Evolutionary conservation across 37 sponge, comb jelly and placozoan species (phyloP), one percentile per base, ranked within the genome.

Genomic region (Chondrosia reniformis): DNA sequence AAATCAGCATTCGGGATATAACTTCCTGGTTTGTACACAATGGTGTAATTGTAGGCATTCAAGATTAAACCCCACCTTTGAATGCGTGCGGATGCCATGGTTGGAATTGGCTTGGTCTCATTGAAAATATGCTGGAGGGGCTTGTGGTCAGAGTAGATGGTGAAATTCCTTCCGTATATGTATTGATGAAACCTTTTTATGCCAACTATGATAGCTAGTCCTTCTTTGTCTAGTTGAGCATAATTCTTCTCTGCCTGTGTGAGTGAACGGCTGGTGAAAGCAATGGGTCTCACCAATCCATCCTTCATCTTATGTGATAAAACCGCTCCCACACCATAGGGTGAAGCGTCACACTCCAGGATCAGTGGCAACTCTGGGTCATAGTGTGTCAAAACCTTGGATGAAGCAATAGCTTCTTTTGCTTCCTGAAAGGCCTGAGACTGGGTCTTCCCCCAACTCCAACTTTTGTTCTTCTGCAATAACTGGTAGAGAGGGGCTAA

Each of bases 181-280:
- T 57, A 76, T 28, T 76, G 34, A 37, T 76, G 78, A 57, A 57
- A 76, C 25, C 30, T 2, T 12, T 4, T 76, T 3, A 76, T 39
- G 2, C 34, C 78, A 76, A 58, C 55, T 1, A 57, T 37, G 5
- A 57, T 58, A 41, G 78, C 57, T 2, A 76, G 61, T 2, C 78
- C 61, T 30, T 76, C 78, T 40, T 76, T 76, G 39, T 76, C 78
- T 33, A 76, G 7, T 59, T 76, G 78, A 7, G 59, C 55, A 58
- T 76, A 76, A 36, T 31, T 56, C 37, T 3, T 76, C 39, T 76
- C 58, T 2, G 78, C 78, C 1, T 33, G 78, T 2, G 78, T 31
- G 27, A 76, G 78, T 1, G 78, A 57, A 1, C 78, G 2, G 22
- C 27, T n/a, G 5, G 78, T 59, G 25, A 41, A 76, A 32, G 37